Conservation (phyloP, 2,888 invertebrate genomes). For the Pelosia muscerda region DNA sequence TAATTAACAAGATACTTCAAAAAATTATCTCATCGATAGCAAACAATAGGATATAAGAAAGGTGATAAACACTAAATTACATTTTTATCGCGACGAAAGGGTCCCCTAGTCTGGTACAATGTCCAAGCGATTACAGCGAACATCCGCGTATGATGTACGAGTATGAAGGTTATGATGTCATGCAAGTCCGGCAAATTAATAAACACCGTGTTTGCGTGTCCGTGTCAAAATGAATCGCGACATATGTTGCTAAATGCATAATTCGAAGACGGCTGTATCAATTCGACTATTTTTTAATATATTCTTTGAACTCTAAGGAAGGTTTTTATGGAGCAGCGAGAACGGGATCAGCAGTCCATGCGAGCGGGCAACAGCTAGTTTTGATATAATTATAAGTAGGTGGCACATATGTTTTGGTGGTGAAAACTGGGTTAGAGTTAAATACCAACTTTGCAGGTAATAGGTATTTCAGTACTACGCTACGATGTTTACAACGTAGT, state of each 20-base stretch:
- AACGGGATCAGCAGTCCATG: no score
- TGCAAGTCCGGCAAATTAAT: neutral
- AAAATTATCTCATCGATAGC: neutral
- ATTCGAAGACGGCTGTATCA: no score
- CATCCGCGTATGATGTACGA: neutral
- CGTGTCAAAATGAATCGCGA: no score
- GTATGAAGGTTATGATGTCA: neutral
- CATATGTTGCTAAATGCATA: no score
- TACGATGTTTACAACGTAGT: neutral
- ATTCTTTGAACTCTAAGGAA: no score
- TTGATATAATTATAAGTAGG: neutral
- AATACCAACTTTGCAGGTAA: neutral
- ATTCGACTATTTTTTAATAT: no score
- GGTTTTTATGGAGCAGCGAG: no score
- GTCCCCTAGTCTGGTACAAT: neutral
- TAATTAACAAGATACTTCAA: constrained; percentile 4
- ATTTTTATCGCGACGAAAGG: constrained; percentile 4
- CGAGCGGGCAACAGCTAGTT: no score
- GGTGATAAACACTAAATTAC: neutral
- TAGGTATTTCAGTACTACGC: neutral
- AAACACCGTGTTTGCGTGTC: neutral
- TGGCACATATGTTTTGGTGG: neutral
- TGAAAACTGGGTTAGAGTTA: neutral
- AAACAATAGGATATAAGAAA: neutral
- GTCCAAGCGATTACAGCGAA: constrained; percentile 4